Evolutionary conservation across 2,797 vertebrate genomes (phyloP).

Genomic region (Leptoclinus maculatus): DNA sequence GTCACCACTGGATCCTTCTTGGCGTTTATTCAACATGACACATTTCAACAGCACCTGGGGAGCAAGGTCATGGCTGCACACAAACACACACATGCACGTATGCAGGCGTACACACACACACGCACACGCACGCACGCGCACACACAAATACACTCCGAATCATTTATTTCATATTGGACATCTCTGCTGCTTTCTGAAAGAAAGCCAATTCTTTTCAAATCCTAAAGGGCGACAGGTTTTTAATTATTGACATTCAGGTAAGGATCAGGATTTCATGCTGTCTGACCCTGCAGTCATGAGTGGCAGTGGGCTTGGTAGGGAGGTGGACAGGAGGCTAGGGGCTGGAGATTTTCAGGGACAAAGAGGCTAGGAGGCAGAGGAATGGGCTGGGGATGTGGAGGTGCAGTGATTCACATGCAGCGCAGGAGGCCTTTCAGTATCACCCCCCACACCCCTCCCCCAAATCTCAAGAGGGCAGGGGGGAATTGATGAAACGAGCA

Average conservation of each 20-base stretch:
- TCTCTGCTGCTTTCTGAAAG: conserved; percentile 46
- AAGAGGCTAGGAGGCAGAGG: conserved; percentile 58
- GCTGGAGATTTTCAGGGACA: conserved; percentile 69
- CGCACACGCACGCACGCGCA: background rate
- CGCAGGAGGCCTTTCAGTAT: conserved; percentile 84
- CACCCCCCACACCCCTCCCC: conserved; percentile 72
- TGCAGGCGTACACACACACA: conserved; percentile 7
- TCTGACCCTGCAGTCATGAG: conserved; percentile 64
- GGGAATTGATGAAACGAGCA: conserved; percentile 96
- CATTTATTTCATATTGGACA: conserved; percentile 40
- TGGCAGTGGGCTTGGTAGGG: conserved; percentile 56
- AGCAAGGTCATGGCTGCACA: conserved; percentile 63
- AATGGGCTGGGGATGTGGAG: conserved; percentile 57
- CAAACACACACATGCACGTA: conserved; percentile 18
- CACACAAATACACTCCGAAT: conserved; percentile 8
- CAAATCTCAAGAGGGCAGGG: conserved; percentile 86
- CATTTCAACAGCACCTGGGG: conserved; percentile 67
- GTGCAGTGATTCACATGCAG: conserved; percentile 89
- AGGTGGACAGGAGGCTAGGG: conserved; percentile 70
- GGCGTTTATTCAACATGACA: conserved; percentile 74
- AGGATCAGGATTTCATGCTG: conserved; percentile 70
- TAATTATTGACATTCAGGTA: conserved; percentile 75
- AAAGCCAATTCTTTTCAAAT: conserved; percentile 47
- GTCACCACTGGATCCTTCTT: conserved; percentile 54
- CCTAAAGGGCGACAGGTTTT: conserved; percentile 58